Evolutionary conservation across 2,797 vertebrate species (phyloP), one percentile per base, ranked within the genome.

Genomic region (Sparus aurata): DNA sequence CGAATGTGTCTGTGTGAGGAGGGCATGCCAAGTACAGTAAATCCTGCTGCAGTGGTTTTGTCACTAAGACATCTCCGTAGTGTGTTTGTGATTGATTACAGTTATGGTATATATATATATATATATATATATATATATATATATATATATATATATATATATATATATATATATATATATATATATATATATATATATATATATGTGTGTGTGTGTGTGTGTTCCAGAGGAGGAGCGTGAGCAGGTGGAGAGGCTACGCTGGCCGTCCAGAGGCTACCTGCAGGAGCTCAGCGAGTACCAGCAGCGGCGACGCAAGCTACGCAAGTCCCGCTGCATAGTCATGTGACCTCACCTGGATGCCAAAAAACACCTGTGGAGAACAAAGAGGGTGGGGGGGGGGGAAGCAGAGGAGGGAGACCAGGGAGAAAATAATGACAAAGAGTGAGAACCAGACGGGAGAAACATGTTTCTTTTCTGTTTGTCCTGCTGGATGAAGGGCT

Each of bases 271-370:
- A 79, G 86, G 96, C 46, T 99, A 99, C 92, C 94, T 99, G 93
- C 97, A 97, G 94, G 97, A 99, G 93, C 97, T 99, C 73, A 97
- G 96, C 2, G 97, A 98, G 72, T 99, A 98, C 92, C 97, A 98
- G 94, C 97, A 97, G 90, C 96, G 95, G 75, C 95, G 97, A 4
- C 92, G 98, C 85, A 97, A 98, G 86, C 95, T 97, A 27, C 97
- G 96, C 88, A 98, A 97, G 85, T 96, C 96, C 54, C 97, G 96
- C 69, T 99, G 98, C 87, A 69, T 83, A 43, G 91, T 99, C 67
- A 98, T 99, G 98, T 99, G 93, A 97, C 91, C 86, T 15, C 59
- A 75, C 15, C 84, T 60, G 73, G 72, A 86, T 3, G 65, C 79
- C 83, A 53, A 65, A 71, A 70, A 71, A 12, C 80, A 12, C 80